These are phyloP conservation scores for Drosophila nr. fundita DNA, from an alignment of 2,888 invertebrate genomes.

Conservation along the genomic window DNA sequence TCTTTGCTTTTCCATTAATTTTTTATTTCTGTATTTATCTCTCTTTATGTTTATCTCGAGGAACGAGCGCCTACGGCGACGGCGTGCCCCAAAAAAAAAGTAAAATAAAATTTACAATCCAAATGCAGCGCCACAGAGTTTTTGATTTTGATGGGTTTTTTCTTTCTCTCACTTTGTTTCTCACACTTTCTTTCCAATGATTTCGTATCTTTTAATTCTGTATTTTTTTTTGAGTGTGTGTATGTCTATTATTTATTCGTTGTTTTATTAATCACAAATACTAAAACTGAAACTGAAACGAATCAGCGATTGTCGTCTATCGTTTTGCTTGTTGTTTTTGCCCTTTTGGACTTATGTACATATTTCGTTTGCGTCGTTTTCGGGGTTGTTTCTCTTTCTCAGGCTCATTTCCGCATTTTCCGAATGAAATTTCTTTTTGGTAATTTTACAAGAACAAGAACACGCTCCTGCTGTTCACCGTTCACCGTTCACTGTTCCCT, in stretches of 20 bases:
- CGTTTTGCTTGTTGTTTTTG: slow-evolving; percentile 46
- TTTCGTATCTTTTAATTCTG: slow-evolving; percentile 32
- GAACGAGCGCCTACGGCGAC: slow-evolving; percentile 49
- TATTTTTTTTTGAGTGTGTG: slow-evolving; percentile 13
- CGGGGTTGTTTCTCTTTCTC: slow-evolving; percentile 75
- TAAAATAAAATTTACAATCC: slow-evolving; percentile 66
- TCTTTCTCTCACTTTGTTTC: slow-evolving; percentile 46
- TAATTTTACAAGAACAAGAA: slow-evolving; percentile 81
- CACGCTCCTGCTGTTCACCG: slow-evolving; percentile 53
- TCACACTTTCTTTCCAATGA: slow-evolving; percentile 71
- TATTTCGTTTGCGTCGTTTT: slow-evolving; percentile 60
- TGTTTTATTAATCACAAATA: slow-evolving; percentile 53
- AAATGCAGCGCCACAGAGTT: slow-evolving; percentile 61
- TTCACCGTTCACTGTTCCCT: slow-evolving; percentile 25
- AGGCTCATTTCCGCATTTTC: slow-evolving; percentile 77
- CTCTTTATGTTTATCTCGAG: slow-evolving; percentile 72
- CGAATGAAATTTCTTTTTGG: slow-evolving; percentile 79
- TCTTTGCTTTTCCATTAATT: slow-evolving; percentile 74
- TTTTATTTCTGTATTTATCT: slow-evolving; percentile 78
- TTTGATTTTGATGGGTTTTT: slow-evolving; percentile 60
- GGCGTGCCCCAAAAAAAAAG: slow-evolving; percentile 59
- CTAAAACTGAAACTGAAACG: slow-evolving; percentile 29
- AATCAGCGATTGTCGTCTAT: slow-evolving; percentile 24
- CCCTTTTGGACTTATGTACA: slow-evolving; percentile 46
- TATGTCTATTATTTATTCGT: slow-evolving; percentile 33